Base-by-base conservation (phyloP, 1,140 invertebrate genomes). In the Papilio xuthus region DNA sequence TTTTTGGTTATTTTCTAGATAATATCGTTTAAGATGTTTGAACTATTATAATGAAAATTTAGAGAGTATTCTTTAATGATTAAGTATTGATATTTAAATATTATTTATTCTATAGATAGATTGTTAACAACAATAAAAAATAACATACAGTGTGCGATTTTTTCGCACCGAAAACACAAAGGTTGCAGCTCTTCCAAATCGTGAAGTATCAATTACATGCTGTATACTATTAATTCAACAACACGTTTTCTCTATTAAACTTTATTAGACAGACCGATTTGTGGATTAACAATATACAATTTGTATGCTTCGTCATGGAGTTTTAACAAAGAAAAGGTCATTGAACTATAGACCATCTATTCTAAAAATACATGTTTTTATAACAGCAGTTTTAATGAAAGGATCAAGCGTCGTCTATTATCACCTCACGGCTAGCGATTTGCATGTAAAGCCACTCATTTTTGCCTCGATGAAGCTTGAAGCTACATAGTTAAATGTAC, bases 201-300 rank as follows among this genome's bases (percentile, higher is more conserved):
- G 71, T 73, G 41, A 47, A 23, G 41, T 73, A 73, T 73, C 71
- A 44, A 47, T 73, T 73, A 73, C 71, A 73, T 72, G 42, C 41
- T 20, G 0, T 26, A 26, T 47, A 23, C n/a, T 4, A 73, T 44
- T 44, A 42, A 73, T 73, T 73, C 23, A 47, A 26, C 20, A 47
- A 26, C 71, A 73, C 37, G 71, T 73, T 73, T 73, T 73, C 12
- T 41, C 71, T 41, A 73, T 44, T 73, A 73, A 73, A 47, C 9
- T 41, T 44, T 2, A 4, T 10, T 73, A 73, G 41, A 47, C 32
- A 71, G 37, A 15, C 10, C 71, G 71, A 73, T 73, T 41, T 13
- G 41, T 20, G 23, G 42, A 44, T 73, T 44, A 73, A 73, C 41
- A 23, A 73, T 47, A n/a, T 42, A 44, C 32, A 28, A 71, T 72